Conservation (phyloP, 2,113 vertebrate species). For the Pseudorasbora parva region DNA sequence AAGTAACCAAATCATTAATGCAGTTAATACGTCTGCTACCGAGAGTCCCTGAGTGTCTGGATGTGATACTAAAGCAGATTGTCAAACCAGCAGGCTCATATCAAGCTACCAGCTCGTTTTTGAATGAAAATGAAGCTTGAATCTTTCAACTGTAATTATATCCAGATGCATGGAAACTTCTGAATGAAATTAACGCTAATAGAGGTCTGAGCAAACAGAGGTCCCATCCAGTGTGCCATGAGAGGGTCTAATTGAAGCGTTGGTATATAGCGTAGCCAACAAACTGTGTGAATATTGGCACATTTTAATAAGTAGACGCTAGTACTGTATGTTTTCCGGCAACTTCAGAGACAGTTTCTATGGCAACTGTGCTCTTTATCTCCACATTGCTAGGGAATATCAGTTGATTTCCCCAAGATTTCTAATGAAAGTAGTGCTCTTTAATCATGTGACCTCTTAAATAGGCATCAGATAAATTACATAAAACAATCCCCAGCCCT, state of each 20-base stretch:
- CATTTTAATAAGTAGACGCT: slow-evolving; percentile 72
- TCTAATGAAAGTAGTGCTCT: slow-evolving; percentile 60
- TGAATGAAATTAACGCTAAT: slow-evolving; percentile 9
- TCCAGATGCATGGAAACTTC: background rate
- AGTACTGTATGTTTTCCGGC: slow-evolving; percentile 66
- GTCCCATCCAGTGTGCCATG: slow-evolving; percentile 56
- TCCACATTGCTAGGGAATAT: slow-evolving; percentile 60
- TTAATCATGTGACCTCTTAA: slow-evolving; percentile 48
- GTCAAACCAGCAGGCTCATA: slow-evolving; percentile 25
- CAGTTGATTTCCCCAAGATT: slow-evolving; percentile 61
- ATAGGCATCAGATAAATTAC: slow-evolving; percentile 46
- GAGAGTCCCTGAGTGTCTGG: slow-evolving; percentile 5
- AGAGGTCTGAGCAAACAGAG: background rate
- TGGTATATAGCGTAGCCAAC: slow-evolving; percentile 67
- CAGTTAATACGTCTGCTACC: slow-evolving; percentile 11
- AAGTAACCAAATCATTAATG: slow-evolving; percentile 18
- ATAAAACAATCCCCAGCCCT: slow-evolving; percentile 53
- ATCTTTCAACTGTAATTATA: background rate
- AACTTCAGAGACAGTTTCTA: slow-evolving; percentile 78
- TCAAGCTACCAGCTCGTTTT: background rate
- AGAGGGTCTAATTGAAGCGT: slow-evolving; percentile 61
- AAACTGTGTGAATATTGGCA: slow-evolving; percentile 75
- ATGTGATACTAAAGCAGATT: background rate
- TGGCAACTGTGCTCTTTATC: slow-evolving; percentile 70
- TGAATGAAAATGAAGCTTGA: background rate